These are phyloP conservation scores for Alfaro cultratus DNA, from an alignment of 2,797 vertebrate species.

Conservation along the genomic window DNA sequence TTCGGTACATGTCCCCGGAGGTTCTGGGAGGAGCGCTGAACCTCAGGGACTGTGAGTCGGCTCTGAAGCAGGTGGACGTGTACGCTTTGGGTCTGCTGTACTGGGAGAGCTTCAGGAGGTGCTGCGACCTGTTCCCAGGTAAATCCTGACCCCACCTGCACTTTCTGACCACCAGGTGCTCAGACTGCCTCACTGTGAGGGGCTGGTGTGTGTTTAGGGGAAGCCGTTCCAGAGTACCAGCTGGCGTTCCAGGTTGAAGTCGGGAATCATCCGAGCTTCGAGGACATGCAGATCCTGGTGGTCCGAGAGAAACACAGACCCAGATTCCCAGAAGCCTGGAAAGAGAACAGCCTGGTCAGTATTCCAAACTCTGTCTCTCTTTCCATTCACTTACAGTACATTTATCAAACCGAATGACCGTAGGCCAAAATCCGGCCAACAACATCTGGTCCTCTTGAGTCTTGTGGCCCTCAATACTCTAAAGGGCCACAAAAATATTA, in stretches of 20 bases:
- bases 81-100: conserved; percentile 95
- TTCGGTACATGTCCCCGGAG: conserved; percentile 96
- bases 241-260: conserved; percentile 94
- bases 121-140: conserved; percentile 92
- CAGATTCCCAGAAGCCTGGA: conserved; percentile 94
- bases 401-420: too few relatives aligned
- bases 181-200: neutral
- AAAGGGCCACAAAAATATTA: too few relatives aligned
- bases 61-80: conserved; percentile 97
- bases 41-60: conserved; percentile 92
- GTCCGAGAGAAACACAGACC: conserved; percentile 92
- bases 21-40: conserved; percentile 95
- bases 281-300: conserved; percentile 96
- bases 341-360: conserved; percentile 91
- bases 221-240: conserved; percentile 90
- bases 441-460: too few relatives aligned
- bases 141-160: neutral
- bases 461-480: too few relatives aligned
- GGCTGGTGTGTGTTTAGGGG: conserved; percentile 75
- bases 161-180: neutral
- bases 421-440: too few relatives aligned
- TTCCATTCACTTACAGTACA: neutral
- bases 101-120: conserved; percentile 98
- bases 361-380: neutral
- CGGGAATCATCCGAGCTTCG: conserved; percentile 93